Evolutionary conservation across 1,140 invertebrate species (phyloP), one percentile per base, ranked within the genome.

Genomic region (Campodea augens): DNA sequence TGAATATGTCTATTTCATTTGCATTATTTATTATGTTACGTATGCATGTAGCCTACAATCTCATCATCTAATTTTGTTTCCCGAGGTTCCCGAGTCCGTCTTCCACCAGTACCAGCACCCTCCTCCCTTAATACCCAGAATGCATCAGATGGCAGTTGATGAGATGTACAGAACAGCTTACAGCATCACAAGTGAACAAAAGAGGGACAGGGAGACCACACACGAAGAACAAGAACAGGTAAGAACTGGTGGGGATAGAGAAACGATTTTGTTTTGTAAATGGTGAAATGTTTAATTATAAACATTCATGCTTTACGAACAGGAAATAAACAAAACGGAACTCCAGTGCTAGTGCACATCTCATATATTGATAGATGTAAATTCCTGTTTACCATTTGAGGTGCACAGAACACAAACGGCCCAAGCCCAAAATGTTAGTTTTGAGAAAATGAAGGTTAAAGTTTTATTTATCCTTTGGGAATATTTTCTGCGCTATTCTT

Each of bases 41-140:
- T 43, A 4, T 36, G 5, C 22, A 45, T 27, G 0, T 21, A n/a
- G 36, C 1, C 22, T 27, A 25, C 36, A 38, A 18, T 37, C 36
- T 5, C 27, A 41, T 42, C 25, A 32, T 20, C 32, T 40, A 38
- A 22, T 39, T 2, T 50, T 37, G 39, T 40, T 41, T 25, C 37
- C 51, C 1, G 44, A 74, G 62, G 78, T 91, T 47, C 86, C 86
- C 21, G 60, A 67, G 49, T 75, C 78, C 55, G 75, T 91, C 13
- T 78, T 78, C 51, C 66, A 73, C 52, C 79, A 84, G 55, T 90
- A 90, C 62, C 61, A 68, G 43, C 68, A 77, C 60, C 85, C 81
- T 25, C 71, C 78, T 24, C 64, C 75, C 15, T 60, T 88, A 45
- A 60, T 84, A 54, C 76, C 80, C 5, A 62, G 67, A 4, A 57